These are phyloP conservation scores for Acropora tenuis DNA, from an alignment of 64 coral and sea anemone species.

Conservation along the genomic window DNA sequence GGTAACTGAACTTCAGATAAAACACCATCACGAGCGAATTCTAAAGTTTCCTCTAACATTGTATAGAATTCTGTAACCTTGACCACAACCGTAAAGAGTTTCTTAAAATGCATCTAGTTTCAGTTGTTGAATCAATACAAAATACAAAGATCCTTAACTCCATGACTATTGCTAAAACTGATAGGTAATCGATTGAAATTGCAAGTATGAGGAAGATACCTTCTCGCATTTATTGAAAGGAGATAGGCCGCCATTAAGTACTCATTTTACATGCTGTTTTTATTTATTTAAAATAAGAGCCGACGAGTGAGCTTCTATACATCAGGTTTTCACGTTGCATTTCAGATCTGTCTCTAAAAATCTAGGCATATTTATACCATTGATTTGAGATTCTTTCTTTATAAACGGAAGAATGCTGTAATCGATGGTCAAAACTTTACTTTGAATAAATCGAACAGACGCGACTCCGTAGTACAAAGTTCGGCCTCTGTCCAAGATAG, in stretches of 20 bases:
- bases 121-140: too few species aligned
- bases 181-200: not conserved
- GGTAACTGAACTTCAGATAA: too few species aligned
- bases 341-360: too few species aligned
- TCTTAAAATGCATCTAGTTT: too few species aligned
- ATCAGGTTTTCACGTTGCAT: too few species aligned
- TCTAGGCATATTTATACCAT: not conserved
- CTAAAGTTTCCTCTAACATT: too few species aligned
- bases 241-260: not conserved
- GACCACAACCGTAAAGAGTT: too few species aligned
- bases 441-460: not conserved
- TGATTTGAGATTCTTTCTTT: not conserved
- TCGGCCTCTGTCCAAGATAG: not conserved
- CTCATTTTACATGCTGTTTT: not conserved
- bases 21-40: too few species aligned
- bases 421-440: too few species aligned
- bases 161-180: not conserved
- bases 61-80: too few species aligned
- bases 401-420: not conserved
- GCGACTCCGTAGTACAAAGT: conserved; percentile 3
- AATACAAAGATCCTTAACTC: too few species aligned
- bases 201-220: not conserved
- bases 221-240: not conserved
- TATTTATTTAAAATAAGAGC: not conserved
- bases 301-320: not conserved